Evolutionary conservation across 2,888 invertebrate species (phyloP).

Genomic region (Leptinotarsa tumamoca): DNA sequence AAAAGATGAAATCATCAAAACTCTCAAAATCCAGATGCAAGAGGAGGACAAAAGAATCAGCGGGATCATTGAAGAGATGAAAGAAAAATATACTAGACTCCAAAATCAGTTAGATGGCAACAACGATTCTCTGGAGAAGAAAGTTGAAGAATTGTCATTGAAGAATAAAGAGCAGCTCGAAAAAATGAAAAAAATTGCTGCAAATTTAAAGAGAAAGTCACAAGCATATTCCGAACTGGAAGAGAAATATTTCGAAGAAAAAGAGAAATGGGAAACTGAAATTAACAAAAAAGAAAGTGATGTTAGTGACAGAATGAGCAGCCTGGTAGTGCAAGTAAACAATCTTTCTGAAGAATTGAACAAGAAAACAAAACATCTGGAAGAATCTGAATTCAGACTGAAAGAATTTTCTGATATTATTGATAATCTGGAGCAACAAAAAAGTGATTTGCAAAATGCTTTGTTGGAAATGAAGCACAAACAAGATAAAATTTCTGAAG

Average conservation of each 20-base stretch:
- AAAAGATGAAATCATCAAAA: slow-evolving; percentile 59
- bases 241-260: slow-evolving; percentile 59
- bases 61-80: slow-evolving; percentile 60
- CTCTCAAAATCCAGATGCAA: slow-evolving; percentile 64
- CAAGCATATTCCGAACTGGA: slow-evolving; percentile 76
- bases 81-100: slow-evolving; percentile 61
- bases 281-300: slow-evolving; percentile 54
- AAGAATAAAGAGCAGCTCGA: slow-evolving; percentile 79
- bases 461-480: slow-evolving; percentile 51
- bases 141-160: slow-evolving; percentile 68
- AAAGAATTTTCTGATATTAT: slow-evolving; percentile 56
- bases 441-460: slow-evolving; percentile 59
- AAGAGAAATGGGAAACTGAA: slow-evolving; percentile 60
- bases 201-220: slow-evolving; percentile 80
- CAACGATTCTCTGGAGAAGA: slow-evolving; percentile 59
- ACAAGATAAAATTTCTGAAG: slow-evolving; percentile 58
- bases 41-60: slow-evolving; percentile 66
- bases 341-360: slow-evolving; percentile 41
- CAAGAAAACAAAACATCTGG: slow-evolving; percentile 42
- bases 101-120: slow-evolving; percentile 62
- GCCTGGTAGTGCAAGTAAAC: slow-evolving; percentile 53
- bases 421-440: slow-evolving; percentile 62
- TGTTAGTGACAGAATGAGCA: slow-evolving; percentile 39
- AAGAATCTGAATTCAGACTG: slow-evolving; percentile 31
- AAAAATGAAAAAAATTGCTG: slow-evolving; percentile 83